Conservation (phyloP, 2,113 vertebrate species). For the Pedetes capensis region DNA sequence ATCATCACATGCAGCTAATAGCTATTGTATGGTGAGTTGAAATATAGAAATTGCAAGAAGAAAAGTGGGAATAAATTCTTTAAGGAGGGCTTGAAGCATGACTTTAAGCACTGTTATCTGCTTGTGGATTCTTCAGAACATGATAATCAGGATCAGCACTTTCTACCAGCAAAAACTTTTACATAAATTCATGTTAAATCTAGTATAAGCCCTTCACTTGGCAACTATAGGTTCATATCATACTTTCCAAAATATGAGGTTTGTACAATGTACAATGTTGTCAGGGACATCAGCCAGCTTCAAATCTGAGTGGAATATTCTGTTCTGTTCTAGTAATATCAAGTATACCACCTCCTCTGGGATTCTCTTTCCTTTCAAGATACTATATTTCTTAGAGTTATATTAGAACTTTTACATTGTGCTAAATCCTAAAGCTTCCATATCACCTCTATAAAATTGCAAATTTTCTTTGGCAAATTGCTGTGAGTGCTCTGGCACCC, state of each 20-base stretch:
- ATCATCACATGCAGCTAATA: constrained; percentile 34
- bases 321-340: neutral
- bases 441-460: neutral
- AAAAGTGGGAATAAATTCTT: constrained; percentile 2
- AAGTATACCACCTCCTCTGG: neutral
- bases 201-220: neutral
- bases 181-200: neutral
- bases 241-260: neutral
- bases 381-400: neutral
- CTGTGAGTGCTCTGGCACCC: neutral
- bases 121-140: neutral
- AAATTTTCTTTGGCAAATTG: neutral
- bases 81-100: neutral
- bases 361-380: neutral
- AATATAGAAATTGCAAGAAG: constrained; percentile 1
- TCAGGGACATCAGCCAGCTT: neutral
- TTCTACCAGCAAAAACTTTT: neutral
- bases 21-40: neutral
- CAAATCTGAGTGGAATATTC: neutral
- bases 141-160: neutral
- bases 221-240: neutral
- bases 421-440: neutral
- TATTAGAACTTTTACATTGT: neutral
- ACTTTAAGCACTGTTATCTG: neutral
- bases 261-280: neutral